These are phyloP conservation scores for Pangasianodon gigas DNA, from an alignment of 2,113 vertebrate genomes.

Conservation along the genomic window DNA sequence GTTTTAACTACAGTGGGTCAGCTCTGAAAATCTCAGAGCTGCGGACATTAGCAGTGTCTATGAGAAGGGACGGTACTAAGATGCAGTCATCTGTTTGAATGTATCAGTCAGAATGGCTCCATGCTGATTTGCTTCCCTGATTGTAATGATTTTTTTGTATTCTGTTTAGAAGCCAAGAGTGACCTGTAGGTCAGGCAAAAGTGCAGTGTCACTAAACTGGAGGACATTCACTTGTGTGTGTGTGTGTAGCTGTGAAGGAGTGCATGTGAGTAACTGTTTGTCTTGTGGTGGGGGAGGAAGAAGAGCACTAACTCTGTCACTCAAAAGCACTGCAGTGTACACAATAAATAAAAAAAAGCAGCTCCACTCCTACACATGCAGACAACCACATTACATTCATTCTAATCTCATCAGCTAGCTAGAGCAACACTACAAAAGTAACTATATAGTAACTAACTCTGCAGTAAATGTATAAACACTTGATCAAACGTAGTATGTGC, in stretches of 20 bases:
- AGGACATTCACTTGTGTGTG: background rate
- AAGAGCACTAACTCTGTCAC: slow-evolving; percentile 29
- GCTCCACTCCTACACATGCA: background rate
- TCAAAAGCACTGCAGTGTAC: slow-evolving; percentile 19
- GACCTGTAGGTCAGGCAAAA: slow-evolving; percentile 23
- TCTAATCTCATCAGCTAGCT: background rate
- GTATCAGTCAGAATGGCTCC: background rate
- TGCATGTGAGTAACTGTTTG: background rate
- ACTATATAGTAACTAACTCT: background rate
- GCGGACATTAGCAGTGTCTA: background rate
- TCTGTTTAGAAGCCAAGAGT: slow-evolving; percentile 24
- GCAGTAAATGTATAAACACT: slow-evolving; percentile 8
- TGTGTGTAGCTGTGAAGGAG: background rate
- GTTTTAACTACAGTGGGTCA: background rate
- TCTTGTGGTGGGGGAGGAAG: background rate
- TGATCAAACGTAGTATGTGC: background rate
- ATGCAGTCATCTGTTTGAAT: background rate
- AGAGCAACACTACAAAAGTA: background rate
- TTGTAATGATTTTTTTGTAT: slow-evolving; percentile 45
- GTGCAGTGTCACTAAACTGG: background rate
- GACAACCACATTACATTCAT: background rate
- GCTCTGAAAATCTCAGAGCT: background rate
- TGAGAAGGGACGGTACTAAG: background rate
- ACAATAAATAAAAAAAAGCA: slow-evolving; percentile 24
- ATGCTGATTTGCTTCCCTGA: background rate